Base-by-base conservation (phyloP, 2,113 vertebrate species). In the Megaceryle maxima region DNA sequence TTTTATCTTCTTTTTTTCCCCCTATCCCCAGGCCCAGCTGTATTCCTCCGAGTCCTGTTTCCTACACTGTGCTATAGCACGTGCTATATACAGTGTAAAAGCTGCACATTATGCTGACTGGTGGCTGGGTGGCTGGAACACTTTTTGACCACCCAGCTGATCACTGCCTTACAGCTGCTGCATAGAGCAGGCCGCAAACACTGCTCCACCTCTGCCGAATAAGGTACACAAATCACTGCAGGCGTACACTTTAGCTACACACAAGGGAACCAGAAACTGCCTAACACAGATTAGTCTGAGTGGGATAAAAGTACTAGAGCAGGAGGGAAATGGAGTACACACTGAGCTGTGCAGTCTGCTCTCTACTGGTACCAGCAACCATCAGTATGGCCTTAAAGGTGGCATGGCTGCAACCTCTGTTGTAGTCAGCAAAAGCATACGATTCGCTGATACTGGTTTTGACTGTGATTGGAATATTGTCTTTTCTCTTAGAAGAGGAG, bases 71-170 rank as follows among this genome's bases (percentile, higher is more conserved):
- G 5, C 15, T 26, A 53, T 53, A 84, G 73, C 13, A 33, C 3
- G 13, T 6, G 4, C 14, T 16, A 4, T 2, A 31, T 2, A 26
- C 3, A 1, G 11, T 11, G 28, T 28, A 50, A 87, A 70, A 82
- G 48, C 50, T 51, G 35, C 28, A 53, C 18, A 1, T 5, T 5
- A 1, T 5, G 10, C 69, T 56, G 59, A 5, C 0, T 8, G 31
- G 37, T 8, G 59, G 15, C 66, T 72, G 20, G 1, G 1, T 18
- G 69, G 10, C 16, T 77, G 43, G 53, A 87, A 11, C 24, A 17
- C 0, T 0, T 41, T 53, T 48, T n/a, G 80, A 37, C 35, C 1
- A 2, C 33, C 5, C 59, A 39, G 48, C 2, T 4, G 26, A 57
- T 35, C 37, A 6, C 1, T 3, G 29, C 15, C 17, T 48, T 6